Evolutionary conservation across 92 coral and sea anemone genomes (phyloP).

Genomic region (Umimayanthus chanpuru): DNA sequence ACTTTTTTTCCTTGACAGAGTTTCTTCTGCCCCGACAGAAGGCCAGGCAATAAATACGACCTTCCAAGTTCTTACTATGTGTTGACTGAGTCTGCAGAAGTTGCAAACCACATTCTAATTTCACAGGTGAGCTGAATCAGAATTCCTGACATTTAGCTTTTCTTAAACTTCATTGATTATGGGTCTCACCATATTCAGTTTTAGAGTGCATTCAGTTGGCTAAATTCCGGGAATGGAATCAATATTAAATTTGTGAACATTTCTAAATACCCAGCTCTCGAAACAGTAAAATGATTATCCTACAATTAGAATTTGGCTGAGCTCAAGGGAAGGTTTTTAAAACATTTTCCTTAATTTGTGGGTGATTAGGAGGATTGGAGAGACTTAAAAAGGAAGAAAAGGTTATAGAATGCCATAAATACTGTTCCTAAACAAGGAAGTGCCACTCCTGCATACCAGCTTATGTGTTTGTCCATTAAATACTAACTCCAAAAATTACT

Average conservation of each 20-base stretch:
- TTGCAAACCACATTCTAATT: conserved; percentile 73
- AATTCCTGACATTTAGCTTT: not conserved
- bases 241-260: not conserved
- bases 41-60: conserved; percentile 87
- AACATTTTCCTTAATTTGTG: too few species aligned
- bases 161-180: not conserved
- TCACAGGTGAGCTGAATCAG: conserved; percentile 69
- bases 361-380: too few species aligned
- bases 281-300: not conserved
- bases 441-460: too few species aligned
- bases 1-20: conserved; percentile 50
- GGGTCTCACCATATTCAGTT: not conserved
- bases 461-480: too few species aligned
- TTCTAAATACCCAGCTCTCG: not conserved
- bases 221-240: not conserved
- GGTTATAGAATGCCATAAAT: too few species aligned
- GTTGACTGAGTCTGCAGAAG: conserved; percentile 80
- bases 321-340: too few species aligned
- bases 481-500: too few species aligned
- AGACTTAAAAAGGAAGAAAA: too few species aligned
- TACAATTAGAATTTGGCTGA: not conserved
- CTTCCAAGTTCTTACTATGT: conserved; percentile 82
- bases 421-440: too few species aligned
- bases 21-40: conserved; percentile 95
- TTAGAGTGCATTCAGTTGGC: not conserved